Evolutionary conservation across 2,888 invertebrate genomes (phyloP), one percentile per base, ranked within the genome.

Genomic region (Leptogaster cylindrica): DNA sequence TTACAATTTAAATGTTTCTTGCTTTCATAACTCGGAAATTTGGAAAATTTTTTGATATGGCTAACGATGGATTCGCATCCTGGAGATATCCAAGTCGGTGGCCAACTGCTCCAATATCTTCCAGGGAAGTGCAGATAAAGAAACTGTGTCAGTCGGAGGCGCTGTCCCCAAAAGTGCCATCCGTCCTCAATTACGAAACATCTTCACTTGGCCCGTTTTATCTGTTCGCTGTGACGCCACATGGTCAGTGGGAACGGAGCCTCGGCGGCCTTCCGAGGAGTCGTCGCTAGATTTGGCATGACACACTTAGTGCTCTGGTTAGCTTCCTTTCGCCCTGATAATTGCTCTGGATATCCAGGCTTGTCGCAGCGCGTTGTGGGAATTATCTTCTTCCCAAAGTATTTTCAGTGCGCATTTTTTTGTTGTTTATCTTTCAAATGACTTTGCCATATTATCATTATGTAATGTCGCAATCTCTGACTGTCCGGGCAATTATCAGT

Each of bases 371-470:
- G 55, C 55, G 39, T 55, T 55, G 55, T 55, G 55, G 55, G 55
- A 55, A 55, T 55, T 55, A 55, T 55, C 55, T 36, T 55, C 39
- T 36, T 55, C 55, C 55, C 55, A 55, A n/a, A 55, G 55, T 55
- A 55, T 31, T 55, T 52, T n/a, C n/a, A n/a, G n/a, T n/a, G n/a
- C n/a, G n/a, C n/a, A n/a, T n/a, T n/a, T 51, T 52, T 52, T 18
- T 44, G 31, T 33, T 52, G 46, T 36, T 55, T 16, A 31, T 55
- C 55, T 36, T 23, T 36, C 23, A 1, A 55, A 39, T 36, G 36
- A 55, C 55, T 55, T 55, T 55, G 55, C 55, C 55, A 55, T 55
- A 55, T 36, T 55, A 36, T 55, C 55, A 55, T 55, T 55, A 55
- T 55, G 55, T 39, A 55, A 55, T 55, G 55, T 55, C 55, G 36